These are phyloP conservation scores for Aphis craccivora DNA, from an alignment of 1,140 invertebrate species.

Conservation along the genomic window DNA sequence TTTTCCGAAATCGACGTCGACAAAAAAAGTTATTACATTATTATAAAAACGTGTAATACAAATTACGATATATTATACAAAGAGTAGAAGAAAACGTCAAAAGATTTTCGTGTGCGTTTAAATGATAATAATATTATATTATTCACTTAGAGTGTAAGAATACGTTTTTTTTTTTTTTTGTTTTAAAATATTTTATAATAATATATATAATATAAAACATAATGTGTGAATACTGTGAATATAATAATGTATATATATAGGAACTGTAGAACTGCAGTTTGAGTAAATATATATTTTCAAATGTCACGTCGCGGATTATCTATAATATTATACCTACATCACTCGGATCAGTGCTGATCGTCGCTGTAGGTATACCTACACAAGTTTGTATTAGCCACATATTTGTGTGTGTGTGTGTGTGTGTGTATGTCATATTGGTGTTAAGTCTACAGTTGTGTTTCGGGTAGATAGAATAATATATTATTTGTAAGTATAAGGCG, in stretches of 20 bases:
- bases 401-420: neutral
- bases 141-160: neutral
- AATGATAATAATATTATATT: neutral
- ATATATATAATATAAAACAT: neutral
- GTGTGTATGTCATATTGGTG: too few relatives aligned
- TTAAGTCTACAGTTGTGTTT: neutral
- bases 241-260: neutral
- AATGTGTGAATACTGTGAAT: neutral
- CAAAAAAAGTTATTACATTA: neutral
- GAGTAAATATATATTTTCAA: constrained; percentile 10
- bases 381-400: neutral
- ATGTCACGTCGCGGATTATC: neutral
- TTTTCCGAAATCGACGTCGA: neutral
- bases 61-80: neutral
- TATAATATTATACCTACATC: neutral
- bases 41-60: neutral
- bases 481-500: too few relatives aligned
- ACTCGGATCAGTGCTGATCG: neutral
- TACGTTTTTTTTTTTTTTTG: neutral
- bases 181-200: neutral
- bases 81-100: neutral
- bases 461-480: neutral
- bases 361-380: neutral
- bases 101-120: constrained; percentile 18
- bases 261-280: constrained; percentile 27